Percentiles rank a stretch among this genome's conserved stretches.
phyloP scores from a whole-genome alignment of 2,888 invertebrate genomes.

The Macropis europaea region DNA sequence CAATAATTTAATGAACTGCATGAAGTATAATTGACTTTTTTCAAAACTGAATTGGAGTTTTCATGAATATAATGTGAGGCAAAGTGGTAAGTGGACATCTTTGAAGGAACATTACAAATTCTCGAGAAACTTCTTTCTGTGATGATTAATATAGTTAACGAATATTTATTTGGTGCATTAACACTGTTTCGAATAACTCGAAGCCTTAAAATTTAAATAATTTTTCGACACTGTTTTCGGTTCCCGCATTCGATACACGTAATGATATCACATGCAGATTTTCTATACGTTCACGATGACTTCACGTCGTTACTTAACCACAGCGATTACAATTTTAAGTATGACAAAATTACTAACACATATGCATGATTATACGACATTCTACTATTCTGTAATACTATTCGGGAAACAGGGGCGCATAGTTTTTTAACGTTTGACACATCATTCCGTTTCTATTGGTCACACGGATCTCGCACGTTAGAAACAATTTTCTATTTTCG shows the following conservation, averaged over 20 bases:
- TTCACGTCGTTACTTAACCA: background rate
- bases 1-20: background rate
- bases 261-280: constrained; percentile 29
- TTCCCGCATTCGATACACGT: background rate
- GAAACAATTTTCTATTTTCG: background rate
- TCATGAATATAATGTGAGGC: too few relatives aligned
- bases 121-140: background rate
- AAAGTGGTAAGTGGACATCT: background rate
- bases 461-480: background rate
- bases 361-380: constrained; percentile 12
- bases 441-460: background rate
- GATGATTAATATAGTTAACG: constrained; percentile 10
- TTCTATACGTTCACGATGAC: constrained; percentile 3
- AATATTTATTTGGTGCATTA: constrained; percentile 26
- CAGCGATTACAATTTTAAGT: constrained; percentile 30
- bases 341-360: constrained; percentile 6
- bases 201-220: background rate
- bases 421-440: background rate
- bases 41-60: background rate
- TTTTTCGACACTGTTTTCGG: background rate
- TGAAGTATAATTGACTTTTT: background rate
- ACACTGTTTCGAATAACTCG: constrained; percentile 15
- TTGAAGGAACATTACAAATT: constrained; percentile 6
- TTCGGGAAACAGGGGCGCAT: background rate
- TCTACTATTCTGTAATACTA: constrained; percentile 8